A percentile compares a stretch with the other conserved stretches of the same genome.
Evolutionary conservation across 2,888 invertebrate species (phyloP).

Genomic region (Drosophila villosipedis): DNA sequence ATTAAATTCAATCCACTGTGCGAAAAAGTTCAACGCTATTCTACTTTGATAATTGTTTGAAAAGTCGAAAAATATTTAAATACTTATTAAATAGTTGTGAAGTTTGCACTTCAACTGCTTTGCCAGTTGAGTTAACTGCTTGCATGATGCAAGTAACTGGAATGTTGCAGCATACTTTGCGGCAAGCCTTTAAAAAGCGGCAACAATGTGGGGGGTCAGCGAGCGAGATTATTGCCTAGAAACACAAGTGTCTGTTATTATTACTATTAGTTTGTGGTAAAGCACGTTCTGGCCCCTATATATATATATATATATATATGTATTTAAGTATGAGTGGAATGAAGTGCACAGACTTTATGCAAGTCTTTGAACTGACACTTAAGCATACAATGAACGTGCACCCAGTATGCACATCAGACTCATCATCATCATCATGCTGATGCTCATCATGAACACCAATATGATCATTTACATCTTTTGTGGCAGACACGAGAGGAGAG

Average conservation of each 20-base stretch:
- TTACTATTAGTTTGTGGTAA: conserved; percentile 43
- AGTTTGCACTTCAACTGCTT: neutral
- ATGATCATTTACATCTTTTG: conserved; percentile 27
- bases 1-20: conserved; percentile 8
- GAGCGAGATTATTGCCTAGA: conserved; percentile 18
- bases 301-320: neutral
- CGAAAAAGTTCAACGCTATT: neutral
- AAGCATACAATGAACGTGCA: conserved; percentile 70
- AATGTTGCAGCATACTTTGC: conserved; percentile 67
- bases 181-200: conserved; percentile 34
- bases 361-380: conserved; percentile 60
- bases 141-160: conserved; percentile 36
- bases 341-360: conserved; percentile 35
- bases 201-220: conserved; percentile 20
- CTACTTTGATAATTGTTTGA: neutral
- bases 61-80: neutral
- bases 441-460: conserved; percentile 21
- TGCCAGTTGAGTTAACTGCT: conserved; percentile 28
- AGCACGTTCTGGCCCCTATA: conserved; percentile 57
- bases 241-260: conserved; percentile 60
- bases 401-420: conserved; percentile 37
- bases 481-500: conserved; percentile 34
- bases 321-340: conserved; percentile 13
- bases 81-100: conserved; percentile 8
- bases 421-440: conserved; percentile 30